phyloP scores from a whole-genome alignment of 92 coral and sea anemone genomes.

The Actinostola sp. region DNA sequence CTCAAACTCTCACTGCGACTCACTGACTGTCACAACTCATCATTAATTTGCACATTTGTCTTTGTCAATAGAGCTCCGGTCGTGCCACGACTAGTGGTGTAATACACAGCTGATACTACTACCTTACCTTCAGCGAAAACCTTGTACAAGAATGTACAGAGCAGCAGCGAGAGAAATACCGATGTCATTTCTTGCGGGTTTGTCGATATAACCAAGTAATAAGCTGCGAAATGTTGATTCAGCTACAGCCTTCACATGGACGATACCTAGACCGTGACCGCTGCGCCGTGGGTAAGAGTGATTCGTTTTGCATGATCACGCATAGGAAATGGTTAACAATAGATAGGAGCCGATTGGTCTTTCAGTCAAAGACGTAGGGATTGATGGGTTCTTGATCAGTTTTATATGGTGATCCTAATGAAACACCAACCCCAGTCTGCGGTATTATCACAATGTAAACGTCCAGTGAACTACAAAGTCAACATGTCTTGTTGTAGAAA shows the following conservation, averaged over 20 bases:
- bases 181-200: constrained; percentile 23
- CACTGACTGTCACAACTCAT: constrained; percentile 12
- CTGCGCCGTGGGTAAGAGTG: constrained; percentile 4
- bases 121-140: constrained; percentile 14
- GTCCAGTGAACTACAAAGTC: constrained; percentile 21
- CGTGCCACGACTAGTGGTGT: neutral
- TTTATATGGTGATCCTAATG: neutral
- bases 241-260: constrained; percentile 1
- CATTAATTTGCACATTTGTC: constrained; percentile 19
- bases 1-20: neutral
- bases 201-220: constrained; percentile 9
- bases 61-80: constrained; percentile 19
- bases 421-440: constrained; percentile 14
- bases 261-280: constrained; percentile 30
- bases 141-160: neutral
- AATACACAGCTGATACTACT: neutral
- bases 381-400: constrained; percentile 32
- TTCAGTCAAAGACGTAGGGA: constrained; percentile 1
- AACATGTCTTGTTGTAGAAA: constrained; percentile 19
- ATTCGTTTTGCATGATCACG: constrained; percentile 36
- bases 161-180: neutral
- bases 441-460: constrained; percentile 26
- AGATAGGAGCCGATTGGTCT: constrained; percentile 32
- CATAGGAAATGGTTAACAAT: constrained; percentile 21
- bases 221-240: constrained; percentile 29